phyloP scores from a whole-genome alignment of 35 echinoderm and acorn worm genomes.

The Acanthaster planci region DNA sequence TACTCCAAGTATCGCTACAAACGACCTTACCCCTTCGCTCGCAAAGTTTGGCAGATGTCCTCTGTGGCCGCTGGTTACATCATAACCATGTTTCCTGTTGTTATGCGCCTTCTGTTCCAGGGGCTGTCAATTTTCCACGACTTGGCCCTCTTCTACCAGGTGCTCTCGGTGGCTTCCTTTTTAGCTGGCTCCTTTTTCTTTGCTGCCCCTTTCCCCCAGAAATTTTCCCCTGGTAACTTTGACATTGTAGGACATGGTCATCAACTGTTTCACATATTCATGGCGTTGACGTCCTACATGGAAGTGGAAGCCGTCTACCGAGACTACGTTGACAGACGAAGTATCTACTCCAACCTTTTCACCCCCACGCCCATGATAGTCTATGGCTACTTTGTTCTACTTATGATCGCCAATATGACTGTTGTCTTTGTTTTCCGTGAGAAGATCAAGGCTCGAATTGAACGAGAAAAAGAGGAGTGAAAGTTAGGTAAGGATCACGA shows the following conservation, averaged over 20 bases:
- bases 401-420: conserved; percentile 46
- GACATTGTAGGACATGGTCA: conserved; percentile 86
- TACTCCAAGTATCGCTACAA: conserved; percentile 91
- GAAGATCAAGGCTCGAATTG: conserved; percentile 40
- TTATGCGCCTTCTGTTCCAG: conserved; percentile 48
- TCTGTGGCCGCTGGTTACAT: conserved; percentile 59
- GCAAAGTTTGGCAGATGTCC: conserved; percentile 86
- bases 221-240: conserved; percentile 69
- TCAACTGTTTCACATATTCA: conserved; percentile 88
- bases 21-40: conserved; percentile 71
- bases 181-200: conserved; percentile 74
- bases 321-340: conserved; percentile 52
- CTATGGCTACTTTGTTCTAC: conserved; percentile 44
- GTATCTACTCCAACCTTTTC: conserved; percentile 37
- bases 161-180: conserved; percentile 53
- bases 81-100: conserved; percentile 57
- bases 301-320: conserved; percentile 69
- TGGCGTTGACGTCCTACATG: conserved; percentile 68
- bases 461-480: conserved; percentile 23
- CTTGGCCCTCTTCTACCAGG: conserved; percentile 56
- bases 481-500: neutral
- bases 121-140: conserved; percentile 31
- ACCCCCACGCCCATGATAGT: conserved; percentile 34
- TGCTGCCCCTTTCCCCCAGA: conserved; percentile 83
- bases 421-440: conserved; percentile 62